These are phyloP conservation scores for Rhopalosiphum padi DNA, from an alignment of 1,140 invertebrate genomes.

Conservation along the genomic window DNA sequence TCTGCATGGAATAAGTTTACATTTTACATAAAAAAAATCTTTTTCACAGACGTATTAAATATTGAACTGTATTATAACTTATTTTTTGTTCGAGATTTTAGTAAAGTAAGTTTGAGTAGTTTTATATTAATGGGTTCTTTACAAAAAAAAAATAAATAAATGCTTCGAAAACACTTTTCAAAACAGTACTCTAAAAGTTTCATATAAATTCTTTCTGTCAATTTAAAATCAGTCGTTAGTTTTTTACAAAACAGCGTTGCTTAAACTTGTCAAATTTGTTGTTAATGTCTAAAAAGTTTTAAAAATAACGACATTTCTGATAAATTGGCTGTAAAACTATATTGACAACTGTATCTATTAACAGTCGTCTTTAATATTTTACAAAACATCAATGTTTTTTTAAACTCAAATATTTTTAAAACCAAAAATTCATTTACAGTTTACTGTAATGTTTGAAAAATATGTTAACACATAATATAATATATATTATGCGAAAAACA, in stretches of 20 bases:
- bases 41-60: too few species aligned
- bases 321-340: not conserved
- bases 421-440: too few species aligned
- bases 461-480: not conserved
- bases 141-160: not conserved
- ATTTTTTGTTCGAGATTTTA: not conserved
- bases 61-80: not conserved
- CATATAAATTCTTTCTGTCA: not conserved
- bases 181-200: not conserved
- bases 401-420: not conserved
- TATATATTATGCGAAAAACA: not conserved
- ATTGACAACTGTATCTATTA: not conserved
- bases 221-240: not conserved
- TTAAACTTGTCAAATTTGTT: not conserved
- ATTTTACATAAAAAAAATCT: not conserved
- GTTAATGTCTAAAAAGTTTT: not conserved
- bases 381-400: not conserved
- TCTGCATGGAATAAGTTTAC: not conserved
- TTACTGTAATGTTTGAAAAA: not conserved
- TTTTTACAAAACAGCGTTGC: not conserved
- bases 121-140: not conserved
- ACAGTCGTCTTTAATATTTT: not conserved
- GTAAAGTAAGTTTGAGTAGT: slow-evolving; percentile 10
- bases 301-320: not conserved
- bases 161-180: not conserved